Conservation (phyloP, 2,888 invertebrate species). For the Megaustenia siamemsis region DNA sequence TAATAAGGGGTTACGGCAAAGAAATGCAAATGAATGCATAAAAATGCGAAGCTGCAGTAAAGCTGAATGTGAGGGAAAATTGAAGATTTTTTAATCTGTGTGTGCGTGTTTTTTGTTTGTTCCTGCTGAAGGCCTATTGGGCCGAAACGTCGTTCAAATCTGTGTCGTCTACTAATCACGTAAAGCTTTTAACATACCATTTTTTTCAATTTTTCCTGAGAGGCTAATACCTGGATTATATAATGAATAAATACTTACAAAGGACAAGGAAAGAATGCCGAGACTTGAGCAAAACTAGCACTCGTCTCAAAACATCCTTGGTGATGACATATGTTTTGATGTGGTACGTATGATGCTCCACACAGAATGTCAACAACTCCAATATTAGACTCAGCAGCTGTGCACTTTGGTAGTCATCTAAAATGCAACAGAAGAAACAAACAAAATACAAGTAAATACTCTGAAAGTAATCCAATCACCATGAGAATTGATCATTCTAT, state of each 20-base stretch:
- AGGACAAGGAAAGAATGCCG: slow-evolving; percentile 98
- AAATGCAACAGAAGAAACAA: background rate
- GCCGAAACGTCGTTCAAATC: too few species aligned
- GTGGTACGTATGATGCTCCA: slow-evolving; percentile 99
- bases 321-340: slow-evolving; percentile 98
- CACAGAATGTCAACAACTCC: slow-evolving; percentile 97
- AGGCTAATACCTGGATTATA: background rate
- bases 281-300: slow-evolving; percentile 97
- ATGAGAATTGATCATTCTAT: background rate
- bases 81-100: too few species aligned
- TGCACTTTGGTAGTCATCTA: slow-evolving; percentile 97
- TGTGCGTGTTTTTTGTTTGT: too few species aligned
- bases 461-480: background rate
- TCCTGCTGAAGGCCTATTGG: too few species aligned
- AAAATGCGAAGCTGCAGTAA: too few species aligned
- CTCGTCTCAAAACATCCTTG: slow-evolving; percentile 96
- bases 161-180: too few species aligned
- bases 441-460: background rate
- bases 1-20: too few species aligned
- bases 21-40: too few species aligned
- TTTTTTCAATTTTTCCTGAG: too few species aligned
- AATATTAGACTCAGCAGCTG: slow-evolving; percentile 96
- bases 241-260: slow-evolving; percentile 81
- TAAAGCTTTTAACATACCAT: too few species aligned
- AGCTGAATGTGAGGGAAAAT: too few species aligned